Conservation (phyloP, 2,113 vertebrate genomes). For the Urocolius indicus region DNA sequence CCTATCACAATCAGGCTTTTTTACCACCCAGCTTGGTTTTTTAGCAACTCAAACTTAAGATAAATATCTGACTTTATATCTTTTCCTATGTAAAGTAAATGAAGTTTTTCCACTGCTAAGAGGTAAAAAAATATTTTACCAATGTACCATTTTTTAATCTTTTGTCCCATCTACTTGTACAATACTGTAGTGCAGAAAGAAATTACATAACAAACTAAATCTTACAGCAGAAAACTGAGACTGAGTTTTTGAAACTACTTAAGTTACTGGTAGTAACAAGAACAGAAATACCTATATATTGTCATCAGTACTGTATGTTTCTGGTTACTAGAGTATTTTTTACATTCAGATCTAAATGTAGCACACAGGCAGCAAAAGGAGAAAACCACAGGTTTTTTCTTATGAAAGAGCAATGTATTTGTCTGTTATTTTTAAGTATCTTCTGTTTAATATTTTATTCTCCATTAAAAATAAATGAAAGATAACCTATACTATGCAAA, state of each 20-base stretch:
- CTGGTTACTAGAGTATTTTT: not conserved
- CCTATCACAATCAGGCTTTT: not conserved
- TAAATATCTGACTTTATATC: not conserved
- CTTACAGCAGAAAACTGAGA: not conserved
- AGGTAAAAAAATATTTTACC: not conserved
- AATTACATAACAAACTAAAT: not conserved
- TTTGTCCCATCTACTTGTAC: not conserved
- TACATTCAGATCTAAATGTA: not conserved
- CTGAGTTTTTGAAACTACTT: not conserved
- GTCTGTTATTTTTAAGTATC: not conserved
- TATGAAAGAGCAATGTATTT: not conserved
- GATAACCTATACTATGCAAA: not conserved
- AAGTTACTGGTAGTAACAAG: not conserved
- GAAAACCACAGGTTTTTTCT: not conserved
- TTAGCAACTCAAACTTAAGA: not conserved
- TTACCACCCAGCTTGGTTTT: not conserved
- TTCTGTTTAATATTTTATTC: not conserved
- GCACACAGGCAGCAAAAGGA: not conserved
- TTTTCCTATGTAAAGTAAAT: not conserved
- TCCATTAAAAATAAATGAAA: not conserved
- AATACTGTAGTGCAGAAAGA: not conserved
- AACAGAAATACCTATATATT: not conserved
- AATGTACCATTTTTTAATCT: not conserved
- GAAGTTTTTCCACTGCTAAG: not conserved
- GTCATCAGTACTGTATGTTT: not conserved